A percentile compares a stretch with the other conserved stretches of the same genome.
Conservation (phyloP, 1,140 invertebrate species). For the Sminthurides bifidus region DNA sequence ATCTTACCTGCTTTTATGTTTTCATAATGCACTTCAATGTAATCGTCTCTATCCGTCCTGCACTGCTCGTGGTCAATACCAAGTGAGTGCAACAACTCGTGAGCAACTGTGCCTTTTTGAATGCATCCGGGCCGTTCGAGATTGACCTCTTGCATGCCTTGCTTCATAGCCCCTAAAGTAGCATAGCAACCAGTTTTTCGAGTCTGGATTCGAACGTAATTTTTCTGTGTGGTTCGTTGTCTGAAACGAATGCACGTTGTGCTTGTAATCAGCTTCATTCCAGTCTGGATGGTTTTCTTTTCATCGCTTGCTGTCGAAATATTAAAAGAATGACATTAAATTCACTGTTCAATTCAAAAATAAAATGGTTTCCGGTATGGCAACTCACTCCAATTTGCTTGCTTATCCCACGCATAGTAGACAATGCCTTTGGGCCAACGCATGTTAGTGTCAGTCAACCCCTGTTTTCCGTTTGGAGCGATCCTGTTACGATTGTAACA, state of each 20-base stretch:
- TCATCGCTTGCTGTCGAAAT: too few species aligned
- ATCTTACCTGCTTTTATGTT: constrained; percentile 31
- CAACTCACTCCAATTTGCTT: too few species aligned
- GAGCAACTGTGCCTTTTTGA: background rate
- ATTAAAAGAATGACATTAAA: too few species aligned
- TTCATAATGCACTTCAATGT: constrained; percentile 33
- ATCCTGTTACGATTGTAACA: too few species aligned
- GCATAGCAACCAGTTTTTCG: background rate
- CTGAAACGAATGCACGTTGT: background rate
- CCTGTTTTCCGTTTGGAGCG: too few species aligned
- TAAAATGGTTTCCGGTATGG: too few species aligned
- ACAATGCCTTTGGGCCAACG: too few species aligned
- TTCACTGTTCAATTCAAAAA: too few species aligned
- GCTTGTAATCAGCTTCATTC: background rate
- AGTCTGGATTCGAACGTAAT: background rate
- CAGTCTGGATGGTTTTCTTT: background rate
- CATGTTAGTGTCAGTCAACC: too few species aligned
- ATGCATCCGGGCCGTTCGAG: background rate
- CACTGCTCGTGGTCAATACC: constrained; percentile 32
- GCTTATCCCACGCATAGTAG: too few species aligned
- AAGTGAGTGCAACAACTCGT: constrained; percentile 22
- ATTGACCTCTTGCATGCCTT: background rate
- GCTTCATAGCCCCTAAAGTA: background rate
- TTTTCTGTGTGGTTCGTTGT: background rate
- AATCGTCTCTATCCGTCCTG: constrained; percentile 27